These are phyloP conservation scores for Athene noctua DNA, from an alignment of 2,113 vertebrate species.

Conservation along the genomic window DNA sequence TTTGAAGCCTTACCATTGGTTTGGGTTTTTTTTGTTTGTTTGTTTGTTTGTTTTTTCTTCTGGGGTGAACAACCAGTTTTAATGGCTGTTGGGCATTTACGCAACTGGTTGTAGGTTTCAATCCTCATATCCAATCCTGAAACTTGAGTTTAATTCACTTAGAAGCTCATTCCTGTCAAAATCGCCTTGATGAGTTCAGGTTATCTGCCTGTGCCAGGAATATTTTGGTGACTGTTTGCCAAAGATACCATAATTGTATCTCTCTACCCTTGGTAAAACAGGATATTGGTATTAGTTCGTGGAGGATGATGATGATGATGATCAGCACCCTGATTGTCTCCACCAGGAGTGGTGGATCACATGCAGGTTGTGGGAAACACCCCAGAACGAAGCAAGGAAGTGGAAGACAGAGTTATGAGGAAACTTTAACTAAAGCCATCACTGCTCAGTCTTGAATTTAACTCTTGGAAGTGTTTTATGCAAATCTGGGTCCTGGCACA, in stretches of 20 bases:
- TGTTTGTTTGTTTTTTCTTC: too few species aligned
- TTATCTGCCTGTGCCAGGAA: background rate
- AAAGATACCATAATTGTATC: too few species aligned
- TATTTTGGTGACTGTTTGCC: background rate
- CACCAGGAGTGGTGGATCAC: too few species aligned
- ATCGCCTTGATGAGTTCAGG: too few species aligned
- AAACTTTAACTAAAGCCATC: background rate
- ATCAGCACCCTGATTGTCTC: background rate
- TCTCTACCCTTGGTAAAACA: background rate
- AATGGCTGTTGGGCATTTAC: background rate
- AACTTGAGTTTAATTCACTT: background rate
- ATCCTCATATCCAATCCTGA: background rate
- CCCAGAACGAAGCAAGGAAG: background rate
- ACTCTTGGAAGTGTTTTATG: background rate
- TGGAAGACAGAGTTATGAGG: background rate
- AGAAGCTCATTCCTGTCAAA: background rate
- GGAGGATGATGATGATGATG: background rate
- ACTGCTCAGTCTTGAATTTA: background rate
- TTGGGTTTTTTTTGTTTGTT: too few species aligned
- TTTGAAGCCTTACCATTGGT: background rate
- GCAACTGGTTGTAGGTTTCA: background rate
- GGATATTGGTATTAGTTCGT: background rate
- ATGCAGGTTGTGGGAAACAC: background rate
- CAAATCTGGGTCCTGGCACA: background rate
- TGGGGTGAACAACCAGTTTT: background rate